Evolutionary conservation across 1,140 invertebrate genomes (phyloP).

Genomic region (Diplogasteroides magnus): DNA sequence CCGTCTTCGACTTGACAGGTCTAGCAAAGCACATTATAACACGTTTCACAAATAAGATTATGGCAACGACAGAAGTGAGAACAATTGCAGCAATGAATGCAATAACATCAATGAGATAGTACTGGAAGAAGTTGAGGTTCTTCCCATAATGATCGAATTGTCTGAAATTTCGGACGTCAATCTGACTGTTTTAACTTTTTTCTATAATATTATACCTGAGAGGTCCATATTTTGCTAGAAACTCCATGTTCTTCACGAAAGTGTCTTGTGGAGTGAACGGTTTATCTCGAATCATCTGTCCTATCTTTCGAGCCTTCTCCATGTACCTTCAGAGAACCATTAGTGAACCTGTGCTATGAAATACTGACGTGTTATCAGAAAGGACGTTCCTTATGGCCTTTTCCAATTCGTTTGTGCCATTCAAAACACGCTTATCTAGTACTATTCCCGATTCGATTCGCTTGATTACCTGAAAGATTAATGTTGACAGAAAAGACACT

Average conservation of each 20-base stretch:
- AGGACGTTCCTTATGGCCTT: conserved; percentile 10
- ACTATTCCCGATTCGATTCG: background rate
- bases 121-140: conserved; percentile 11
- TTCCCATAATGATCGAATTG: conserved; percentile 6
- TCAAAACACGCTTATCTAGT: background rate
- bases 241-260: background rate
- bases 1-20: no score
- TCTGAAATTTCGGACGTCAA: no score
- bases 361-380: background rate
- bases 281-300: background rate
- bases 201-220: background rate
- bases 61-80: no score
- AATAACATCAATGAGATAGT: conserved; percentile 13
- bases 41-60: no score
- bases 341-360: background rate
- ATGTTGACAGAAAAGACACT: conserved; percentile 7
- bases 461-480: background rate
- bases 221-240: background rate
- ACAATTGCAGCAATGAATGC: conserved; percentile 4
- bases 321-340: no score
- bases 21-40: no score
- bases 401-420: background rate
- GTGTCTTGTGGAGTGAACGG: background rate
- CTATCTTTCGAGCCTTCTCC: background rate
- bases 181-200: no score